A percentile compares a stretch with the other conserved stretches of the same genome.
phyloP scores from a whole-genome alignment of 2,888 invertebrate genomes.

The Romanomermis culicivorax region DNA sequence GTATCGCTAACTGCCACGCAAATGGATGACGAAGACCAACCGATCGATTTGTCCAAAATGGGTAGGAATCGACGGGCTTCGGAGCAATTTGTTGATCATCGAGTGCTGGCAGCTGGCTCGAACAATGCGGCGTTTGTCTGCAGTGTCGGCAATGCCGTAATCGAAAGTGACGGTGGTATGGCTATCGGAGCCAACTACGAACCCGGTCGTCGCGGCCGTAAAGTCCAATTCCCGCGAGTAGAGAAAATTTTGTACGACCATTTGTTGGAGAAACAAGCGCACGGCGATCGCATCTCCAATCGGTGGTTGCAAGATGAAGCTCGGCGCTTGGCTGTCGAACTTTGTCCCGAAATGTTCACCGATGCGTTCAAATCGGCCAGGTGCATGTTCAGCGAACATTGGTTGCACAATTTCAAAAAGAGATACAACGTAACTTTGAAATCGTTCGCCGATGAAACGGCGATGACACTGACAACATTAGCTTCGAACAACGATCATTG shows the following conservation, averaged over 20 bases:
- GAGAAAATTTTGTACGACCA: constrained; percentile 11
- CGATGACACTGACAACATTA: too few species aligned
- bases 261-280: not conserved
- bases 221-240: constrained; percentile 13
- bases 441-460: too few species aligned
- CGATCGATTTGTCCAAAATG: not conserved
- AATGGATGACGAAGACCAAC: not conserved
- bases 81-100: not conserved
- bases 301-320: constrained; percentile 13
- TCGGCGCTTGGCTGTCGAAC: constrained; percentile 9
- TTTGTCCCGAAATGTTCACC: constrained; percentile 11
- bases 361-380: constrained; percentile 12
- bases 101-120: too few species aligned
- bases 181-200: not conserved
- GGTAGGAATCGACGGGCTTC: not conserved
- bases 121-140: too few species aligned
- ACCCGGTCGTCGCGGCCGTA: constrained; percentile 12
- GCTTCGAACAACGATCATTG: not conserved
- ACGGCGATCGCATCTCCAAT: constrained; percentile 11
- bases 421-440: too few species aligned
- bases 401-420: constrained; percentile 14
- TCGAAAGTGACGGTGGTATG: not conserved
- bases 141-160: not conserved
- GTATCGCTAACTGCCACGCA: not conserved
- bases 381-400: constrained; percentile 13